These are phyloP conservation scores for Trypoxylus dichotomus DNA, from an alignment of 1,140 invertebrate genomes.

Conservation along the genomic window DNA sequence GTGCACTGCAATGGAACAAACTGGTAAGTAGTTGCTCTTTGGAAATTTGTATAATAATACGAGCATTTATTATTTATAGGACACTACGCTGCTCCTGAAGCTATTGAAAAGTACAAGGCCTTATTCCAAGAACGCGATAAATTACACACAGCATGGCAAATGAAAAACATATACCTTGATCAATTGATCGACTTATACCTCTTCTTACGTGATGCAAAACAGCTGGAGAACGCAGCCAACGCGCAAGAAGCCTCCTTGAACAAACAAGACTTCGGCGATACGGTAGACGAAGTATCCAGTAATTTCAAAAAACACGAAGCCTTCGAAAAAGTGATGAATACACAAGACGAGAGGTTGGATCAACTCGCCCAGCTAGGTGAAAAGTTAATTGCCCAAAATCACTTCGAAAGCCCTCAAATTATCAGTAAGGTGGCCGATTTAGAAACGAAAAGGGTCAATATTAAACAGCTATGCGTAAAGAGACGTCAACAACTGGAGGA, in stretches of 20 bases:
- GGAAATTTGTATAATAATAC: not conserved
- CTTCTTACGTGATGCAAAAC: slow-evolving; percentile 93
- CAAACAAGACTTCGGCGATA: slow-evolving; percentile 56
- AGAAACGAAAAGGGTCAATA: slow-evolving; percentile 68
- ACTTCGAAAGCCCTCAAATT: slow-evolving; percentile 92
- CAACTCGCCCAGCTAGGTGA: slow-evolving; percentile 81
- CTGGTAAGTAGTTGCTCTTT: slow-evolving; percentile 51
- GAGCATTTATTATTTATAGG: slow-evolving; percentile 34
- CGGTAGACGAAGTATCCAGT: slow-evolving; percentile 84
- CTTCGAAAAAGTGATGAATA: slow-evolving; percentile 82
- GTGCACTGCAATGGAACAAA: slow-evolving; percentile 82
- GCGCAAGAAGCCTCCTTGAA: slow-evolving; percentile 80
- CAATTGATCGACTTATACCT: slow-evolving; percentile 94
- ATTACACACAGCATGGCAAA: slow-evolving; percentile 83
- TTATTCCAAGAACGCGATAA: slow-evolving; percentile 77
- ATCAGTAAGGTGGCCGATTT: slow-evolving; percentile 71
- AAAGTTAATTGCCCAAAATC: slow-evolving; percentile 87
- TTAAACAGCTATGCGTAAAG: slow-evolving; percentile 66
- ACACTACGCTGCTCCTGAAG: slow-evolving; percentile 80
- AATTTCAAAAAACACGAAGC: slow-evolving; percentile 90
- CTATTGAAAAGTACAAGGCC: slow-evolving; percentile 75
- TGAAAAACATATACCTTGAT: slow-evolving; percentile 87
- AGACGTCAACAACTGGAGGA: slow-evolving; percentile 74
- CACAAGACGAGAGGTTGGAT: slow-evolving; percentile 85
- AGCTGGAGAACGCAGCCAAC: slow-evolving; percentile 85